Evolutionary conservation across 2,888 invertebrate genomes (phyloP).

Genomic region (Augochlorella aurata): DNA sequence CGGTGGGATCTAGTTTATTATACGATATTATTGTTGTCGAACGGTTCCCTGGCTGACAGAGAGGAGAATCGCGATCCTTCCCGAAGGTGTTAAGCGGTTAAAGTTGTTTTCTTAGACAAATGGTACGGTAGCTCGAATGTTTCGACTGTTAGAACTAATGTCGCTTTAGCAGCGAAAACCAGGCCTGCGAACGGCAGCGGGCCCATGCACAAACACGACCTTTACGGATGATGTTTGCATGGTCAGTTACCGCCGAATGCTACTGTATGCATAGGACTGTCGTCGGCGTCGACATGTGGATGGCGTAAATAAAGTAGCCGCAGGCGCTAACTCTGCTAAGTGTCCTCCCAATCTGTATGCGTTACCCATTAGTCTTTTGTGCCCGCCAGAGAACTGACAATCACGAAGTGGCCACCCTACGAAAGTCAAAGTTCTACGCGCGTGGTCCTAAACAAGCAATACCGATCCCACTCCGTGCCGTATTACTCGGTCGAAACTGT

Average conservation of each 20-base stretch:
- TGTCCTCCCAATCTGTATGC: conserved; percentile 75
- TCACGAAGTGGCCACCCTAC: conserved; percentile 42
- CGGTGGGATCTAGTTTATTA: not conserved
- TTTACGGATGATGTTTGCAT: conserved; percentile 66
- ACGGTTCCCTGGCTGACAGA: conserved; percentile 7
- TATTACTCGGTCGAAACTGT: conserved; percentile 10
- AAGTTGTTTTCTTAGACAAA: conserved; percentile 66
- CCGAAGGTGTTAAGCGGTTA: conserved; percentile 60
- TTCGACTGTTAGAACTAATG: conserved; percentile 58
- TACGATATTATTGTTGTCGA: conserved; percentile 14
- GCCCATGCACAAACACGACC: conserved; percentile 62
- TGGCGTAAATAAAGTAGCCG: conserved; percentile 76
- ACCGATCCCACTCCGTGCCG: conserved; percentile 22
- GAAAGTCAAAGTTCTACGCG: conserved; percentile 49
- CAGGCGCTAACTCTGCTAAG: conserved; percentile 73
- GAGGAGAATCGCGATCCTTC: conserved; percentile 41
- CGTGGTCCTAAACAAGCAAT: conserved; percentile 51
- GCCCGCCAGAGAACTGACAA: conserved; percentile 31
- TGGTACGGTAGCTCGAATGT: conserved; percentile 60
- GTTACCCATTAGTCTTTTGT: conserved; percentile 69
- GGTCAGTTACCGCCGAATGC: conserved; percentile 73
- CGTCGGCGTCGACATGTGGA: conserved; percentile 56
- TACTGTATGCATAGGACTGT: conserved; percentile 70
- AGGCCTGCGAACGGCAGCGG: conserved; percentile 52
- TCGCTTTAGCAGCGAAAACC: conserved; percentile 57